These are phyloP conservation scores for Phortica magna DNA, from an alignment of 2,888 invertebrate species.

Conservation along the genomic window DNA sequence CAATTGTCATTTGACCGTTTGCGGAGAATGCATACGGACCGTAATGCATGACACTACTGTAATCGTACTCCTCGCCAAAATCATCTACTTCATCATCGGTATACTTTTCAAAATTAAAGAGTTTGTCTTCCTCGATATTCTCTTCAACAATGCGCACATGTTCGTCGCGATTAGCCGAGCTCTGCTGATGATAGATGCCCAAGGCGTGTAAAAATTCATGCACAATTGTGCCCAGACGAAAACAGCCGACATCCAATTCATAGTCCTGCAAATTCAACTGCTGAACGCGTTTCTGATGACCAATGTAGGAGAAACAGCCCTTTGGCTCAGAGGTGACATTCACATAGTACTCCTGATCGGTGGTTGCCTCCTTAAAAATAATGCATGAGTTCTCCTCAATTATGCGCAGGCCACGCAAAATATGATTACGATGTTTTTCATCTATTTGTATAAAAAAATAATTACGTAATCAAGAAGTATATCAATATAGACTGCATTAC, in stretches of 20 bases:
- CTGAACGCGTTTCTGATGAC: slow-evolving; percentile 79
- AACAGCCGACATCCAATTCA: slow-evolving; percentile 69
- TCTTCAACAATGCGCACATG: slow-evolving; percentile 81
- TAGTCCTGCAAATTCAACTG: slow-evolving; percentile 67
- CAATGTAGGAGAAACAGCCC: slow-evolving; percentile 89
- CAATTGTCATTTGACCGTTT: slow-evolving; percentile 84
- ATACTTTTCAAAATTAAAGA: slow-evolving; percentile 85
- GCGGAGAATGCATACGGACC: slow-evolving; percentile 84
- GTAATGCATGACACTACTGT: slow-evolving; percentile 89
- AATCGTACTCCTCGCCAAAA: slow-evolving; percentile 86
- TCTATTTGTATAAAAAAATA: slow-evolving; percentile 52
- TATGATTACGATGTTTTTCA: slow-evolving; percentile 80
- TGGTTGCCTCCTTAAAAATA: slow-evolving; percentile 82
- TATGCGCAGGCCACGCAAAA: slow-evolving; percentile 84
- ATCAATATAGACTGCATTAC: slow-evolving; percentile 30
- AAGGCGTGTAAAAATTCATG: slow-evolving; percentile 89
- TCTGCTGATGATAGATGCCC: slow-evolving; percentile 90
- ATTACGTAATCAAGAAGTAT: not conserved
- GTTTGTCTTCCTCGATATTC: slow-evolving; percentile 79
- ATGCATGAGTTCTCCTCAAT: slow-evolving; percentile 87
- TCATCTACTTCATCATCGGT: slow-evolving; percentile 80
- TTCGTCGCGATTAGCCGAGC: slow-evolving; percentile 85
- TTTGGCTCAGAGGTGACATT: slow-evolving; percentile 70
- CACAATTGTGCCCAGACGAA: slow-evolving; percentile 80
- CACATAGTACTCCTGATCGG: slow-evolving; percentile 65